Evolutionary conservation across 2,888 invertebrate species (phyloP).

Genomic region (Cephalotes varians): DNA sequence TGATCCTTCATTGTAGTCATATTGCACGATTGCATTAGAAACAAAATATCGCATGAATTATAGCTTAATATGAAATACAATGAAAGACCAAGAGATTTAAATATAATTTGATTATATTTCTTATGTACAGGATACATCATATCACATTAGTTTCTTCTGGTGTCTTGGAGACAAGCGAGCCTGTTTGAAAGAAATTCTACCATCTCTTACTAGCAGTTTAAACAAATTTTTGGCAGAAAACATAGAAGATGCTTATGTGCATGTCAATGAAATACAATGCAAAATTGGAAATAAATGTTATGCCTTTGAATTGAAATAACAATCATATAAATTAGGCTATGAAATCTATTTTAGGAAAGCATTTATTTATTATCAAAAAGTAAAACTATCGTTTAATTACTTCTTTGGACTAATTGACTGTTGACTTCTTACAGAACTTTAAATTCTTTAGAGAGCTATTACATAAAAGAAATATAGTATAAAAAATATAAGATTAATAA

Average conservation of each 20-base stretch:
- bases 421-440: background rate
- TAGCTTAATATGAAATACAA: background rate
- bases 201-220: slow-evolving; percentile 86
- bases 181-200: slow-evolving; percentile 86
- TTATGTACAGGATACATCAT: slow-evolving; percentile 91
- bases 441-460: too few relatives aligned
- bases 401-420: background rate
- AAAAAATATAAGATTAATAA: background rate
- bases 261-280: slow-evolving; percentile 88
- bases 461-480: too few relatives aligned
- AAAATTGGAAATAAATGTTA: slow-evolving; percentile 92
- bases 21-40: background rate
- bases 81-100: background rate
- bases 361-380: background rate
- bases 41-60: background rate
- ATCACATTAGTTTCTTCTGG: slow-evolving; percentile 95
- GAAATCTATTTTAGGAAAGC: background rate
- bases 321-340: slow-evolving; percentile 1
- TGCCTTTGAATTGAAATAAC: slow-evolving; percentile 87
- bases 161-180: slow-evolving; percentile 89
- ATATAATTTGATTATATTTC: background rate
- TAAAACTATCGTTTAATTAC: background rate
- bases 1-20: background rate
- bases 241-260: slow-evolving; percentile 85
- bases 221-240: slow-evolving; percentile 82